phyloP scores from a whole-genome alignment of 2,113 vertebrate genomes.

The Cervus canadensis region DNA sequence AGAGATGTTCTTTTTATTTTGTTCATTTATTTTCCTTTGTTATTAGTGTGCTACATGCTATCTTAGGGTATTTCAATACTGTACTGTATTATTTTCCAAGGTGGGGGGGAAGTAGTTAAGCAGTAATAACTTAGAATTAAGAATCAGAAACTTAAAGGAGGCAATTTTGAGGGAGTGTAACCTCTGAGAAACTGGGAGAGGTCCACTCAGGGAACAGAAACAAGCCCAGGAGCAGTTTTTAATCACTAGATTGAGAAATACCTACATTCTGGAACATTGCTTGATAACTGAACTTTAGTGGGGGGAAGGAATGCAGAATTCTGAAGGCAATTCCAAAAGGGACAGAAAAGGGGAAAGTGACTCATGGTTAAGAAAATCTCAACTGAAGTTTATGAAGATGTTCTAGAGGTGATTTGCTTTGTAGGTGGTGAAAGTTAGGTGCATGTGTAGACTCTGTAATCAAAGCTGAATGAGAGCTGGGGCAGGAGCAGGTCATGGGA shows the following conservation, averaged over 20 bases:
- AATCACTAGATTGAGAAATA: not conserved
- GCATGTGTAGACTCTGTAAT: too few species aligned
- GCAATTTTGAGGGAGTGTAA: not conserved
- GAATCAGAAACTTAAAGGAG: not conserved
- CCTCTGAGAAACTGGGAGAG: not conserved
- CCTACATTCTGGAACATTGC: not conserved
- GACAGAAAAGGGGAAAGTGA: not conserved
- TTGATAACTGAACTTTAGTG: not conserved
- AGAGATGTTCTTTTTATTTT: not conserved
- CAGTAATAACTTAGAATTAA: not conserved
- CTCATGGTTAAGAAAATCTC: not conserved
- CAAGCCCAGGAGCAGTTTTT: not conserved
- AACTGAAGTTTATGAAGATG: too few species aligned
- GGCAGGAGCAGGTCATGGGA: not conserved
- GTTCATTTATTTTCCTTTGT: not conserved
- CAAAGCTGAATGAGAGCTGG: not conserved
- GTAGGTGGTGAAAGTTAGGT: accelerated
- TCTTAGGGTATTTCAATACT: not conserved
- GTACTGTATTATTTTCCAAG: not conserved
- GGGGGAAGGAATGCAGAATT: not conserved
- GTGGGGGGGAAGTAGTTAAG: not conserved
- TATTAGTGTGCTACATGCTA: not conserved
- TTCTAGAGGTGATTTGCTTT: accelerated
- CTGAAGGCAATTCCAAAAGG: not conserved
- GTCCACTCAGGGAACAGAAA: not conserved